Base-by-base conservation (phyloP, 2,888 invertebrate species). In the Nephrocerus scutellatus region DNA sequence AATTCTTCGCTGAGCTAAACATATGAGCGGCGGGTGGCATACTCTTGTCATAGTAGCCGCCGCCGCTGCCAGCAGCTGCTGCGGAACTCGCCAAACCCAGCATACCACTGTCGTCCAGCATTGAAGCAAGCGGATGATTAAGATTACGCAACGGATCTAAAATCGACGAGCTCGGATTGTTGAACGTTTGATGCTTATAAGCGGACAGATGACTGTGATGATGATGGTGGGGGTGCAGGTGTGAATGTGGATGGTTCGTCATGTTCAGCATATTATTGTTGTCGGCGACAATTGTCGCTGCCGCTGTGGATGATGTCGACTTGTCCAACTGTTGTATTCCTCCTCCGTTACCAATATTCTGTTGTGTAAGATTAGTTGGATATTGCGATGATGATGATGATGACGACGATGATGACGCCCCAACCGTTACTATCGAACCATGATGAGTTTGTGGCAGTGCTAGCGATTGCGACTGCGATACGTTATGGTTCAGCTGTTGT, bases 11-110 rank as follows among this genome's bases (percentile, higher is more conserved):
- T 54, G 74, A 72, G 42, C 72, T 75, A 51, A 73, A 77, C 67
- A 77, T 74, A 36, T 76, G 76, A 1, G 76, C 74, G 1, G 76
- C 74, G 60, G 76, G 75, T 54, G 75, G 74, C 61, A 73, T 74
- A 18, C 70, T 69, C 57, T 77, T 77, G 32, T 77, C 76, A 43
- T 75, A 76, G 50, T 75, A 77, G 32, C 56, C 51, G 6, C 54
- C 55, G 3, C 31, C 24, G 10, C 37, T 23, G 28, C 39, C 29
- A 9, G 50, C 47, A 28, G 40, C 41, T 10, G 12, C 40, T 5
- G 43, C 13, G 10, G 30, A 23, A 4, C 50, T 41, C 3, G 57
- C 46, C 39, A 66, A 52, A 3, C 60, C 59, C 26, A 68, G 19
- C 46, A 68, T 57, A 10, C 59, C 57, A 30, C 65, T 62, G 34